Evolutionary conservation across 1,140 invertebrate species (phyloP), one percentile per base, ranked within the genome.

Genomic region (Rhynchophorus ferrugineus): DNA sequence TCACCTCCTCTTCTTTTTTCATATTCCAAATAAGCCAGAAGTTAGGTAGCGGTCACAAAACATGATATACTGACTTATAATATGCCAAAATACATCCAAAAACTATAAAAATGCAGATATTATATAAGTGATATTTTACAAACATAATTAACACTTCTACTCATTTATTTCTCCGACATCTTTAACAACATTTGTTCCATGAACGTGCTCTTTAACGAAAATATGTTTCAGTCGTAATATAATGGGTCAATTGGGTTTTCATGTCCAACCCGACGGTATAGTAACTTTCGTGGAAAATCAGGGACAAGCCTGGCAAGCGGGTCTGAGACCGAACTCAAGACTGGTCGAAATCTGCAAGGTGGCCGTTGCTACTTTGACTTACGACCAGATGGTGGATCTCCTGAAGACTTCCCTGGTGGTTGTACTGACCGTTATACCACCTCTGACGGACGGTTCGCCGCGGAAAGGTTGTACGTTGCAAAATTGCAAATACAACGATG

Each of bases 301-400:
- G 65, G 91, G 92, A 2, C 79, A 85, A 54, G 93, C 95, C 7
- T 90, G 85, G 76, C 80, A 89, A 52, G 88, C 89, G n/a, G 93
- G 93, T 17, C 75, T 98, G 1, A 71, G 87, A 43, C 89, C 91
- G 70, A 91, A 91, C 11, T 89, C 87, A 18, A 77, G 93, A 22
- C 77, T 98, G 44, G 89, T 97, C 11, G 92, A 98, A 75, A 91
- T 94, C 54, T 93, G 90, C 67, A 89, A 92, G 71, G 79, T 89
- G 5, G 88, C 91, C 3, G 89, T 95, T 13, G 85, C 87, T 3
- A 94, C 92, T 0, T 71, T 96, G 47, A 86, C 81, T 13, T 89
- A 95, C 72, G 91, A 96, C 66, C 88, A 94, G 68, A 93, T 97
- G 81, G 89, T 95, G 3, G 91, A 95, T 71, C 73, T 95, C 37